Percentiles rank a stretch among this genome's conserved stretches.
Evolutionary conservation across 1,140 invertebrate genomes (phyloP).

Genomic region (Drosophila kepulauana): DNA sequence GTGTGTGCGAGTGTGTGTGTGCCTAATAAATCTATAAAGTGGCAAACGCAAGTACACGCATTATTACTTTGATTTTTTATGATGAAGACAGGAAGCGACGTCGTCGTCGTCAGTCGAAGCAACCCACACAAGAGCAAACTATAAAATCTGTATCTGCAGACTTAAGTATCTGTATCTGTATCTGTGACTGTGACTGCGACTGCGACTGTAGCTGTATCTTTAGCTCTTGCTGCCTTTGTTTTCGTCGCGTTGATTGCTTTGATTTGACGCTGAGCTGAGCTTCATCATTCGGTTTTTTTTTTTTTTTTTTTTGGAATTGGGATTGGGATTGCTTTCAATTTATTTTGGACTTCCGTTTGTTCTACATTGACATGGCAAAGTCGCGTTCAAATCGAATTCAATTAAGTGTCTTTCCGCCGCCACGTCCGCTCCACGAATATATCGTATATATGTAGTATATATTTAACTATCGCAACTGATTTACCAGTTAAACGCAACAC

Average conservation of each 20-base stretch:
- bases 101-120: constrained; percentile 43
- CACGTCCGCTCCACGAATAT: constrained; percentile 62
- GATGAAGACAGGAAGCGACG: constrained; percentile 76
- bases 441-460: not conserved
- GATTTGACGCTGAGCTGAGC: constrained; percentile 32
- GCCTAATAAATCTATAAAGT: constrained; percentile 82
- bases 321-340: constrained; percentile 69
- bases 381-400: constrained; percentile 73
- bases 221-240: constrained; percentile 47
- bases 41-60: constrained; percentile 83
- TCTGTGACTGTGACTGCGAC: constrained; percentile 9
- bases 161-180: constrained; percentile 22
- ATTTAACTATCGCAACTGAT: constrained; percentile 62
- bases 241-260: constrained; percentile 52
- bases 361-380: constrained; percentile 75
- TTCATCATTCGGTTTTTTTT: constrained; percentile 1
- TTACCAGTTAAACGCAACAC: constrained; percentile 83
- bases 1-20: constrained; percentile 32
- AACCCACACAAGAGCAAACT: constrained; percentile 3
- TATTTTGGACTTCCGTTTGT: constrained; percentile 81
- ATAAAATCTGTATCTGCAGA: constrained; percentile 57
- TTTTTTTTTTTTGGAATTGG: not conserved
- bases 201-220: constrained; percentile 18
- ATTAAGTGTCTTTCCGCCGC: constrained; percentile 78
- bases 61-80: constrained; percentile 84